A percentile compares a stretch with the other conserved stretches of the same genome.
Conservation (phyloP, 2,113 vertebrate species). For the Pseudorhombus dupliciocellatus region DNA sequence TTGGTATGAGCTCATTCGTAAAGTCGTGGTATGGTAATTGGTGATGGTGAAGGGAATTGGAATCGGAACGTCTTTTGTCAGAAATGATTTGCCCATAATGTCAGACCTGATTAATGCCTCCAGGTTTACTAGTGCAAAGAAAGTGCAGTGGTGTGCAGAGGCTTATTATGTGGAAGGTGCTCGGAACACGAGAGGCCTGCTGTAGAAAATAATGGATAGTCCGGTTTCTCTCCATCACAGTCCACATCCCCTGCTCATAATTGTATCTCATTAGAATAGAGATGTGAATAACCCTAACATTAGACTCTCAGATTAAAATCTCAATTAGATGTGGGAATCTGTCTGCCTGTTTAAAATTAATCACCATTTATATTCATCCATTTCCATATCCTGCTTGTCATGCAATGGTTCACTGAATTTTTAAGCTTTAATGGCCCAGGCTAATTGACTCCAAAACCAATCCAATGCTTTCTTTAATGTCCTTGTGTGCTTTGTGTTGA, state of each 20-base stretch:
- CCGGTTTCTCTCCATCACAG: slow-evolving; percentile 28
- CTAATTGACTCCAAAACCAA: slow-evolving; percentile 52
- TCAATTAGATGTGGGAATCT: slow-evolving; percentile 54
- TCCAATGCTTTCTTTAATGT: slow-evolving; percentile 45
- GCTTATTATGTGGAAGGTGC: slow-evolving; percentile 33
- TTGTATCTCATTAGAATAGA: slow-evolving; percentile 72
- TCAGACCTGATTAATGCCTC: slow-evolving; percentile 5
- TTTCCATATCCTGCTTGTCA: slow-evolving; percentile 39
- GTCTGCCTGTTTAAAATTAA: slow-evolving; percentile 45
- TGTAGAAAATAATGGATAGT: slow-evolving; percentile 9
- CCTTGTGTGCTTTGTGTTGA: slow-evolving; percentile 20
- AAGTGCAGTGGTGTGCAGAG: slow-evolving; percentile 3
- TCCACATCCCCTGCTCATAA: slow-evolving; percentile 53
- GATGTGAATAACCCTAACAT: slow-evolving; percentile 59
- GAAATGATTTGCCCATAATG: slow-evolving; percentile 43
- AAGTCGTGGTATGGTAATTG: no score
- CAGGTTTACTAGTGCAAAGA: slow-evolving; percentile 15
- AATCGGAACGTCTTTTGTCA: slow-evolving; percentile 19
- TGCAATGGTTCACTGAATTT: slow-evolving; percentile 35
- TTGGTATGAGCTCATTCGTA: no score
- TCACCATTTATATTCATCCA: slow-evolving; percentile 46
- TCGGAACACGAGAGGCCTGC: slow-evolving; percentile 20
- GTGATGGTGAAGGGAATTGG: no score
- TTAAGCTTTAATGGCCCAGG: slow-evolving; percentile 44
- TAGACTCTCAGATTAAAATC: slow-evolving; percentile 68